Evolutionary conservation across 1,140 invertebrate species (phyloP).

Genomic region (Steinernema feltiae): DNA sequence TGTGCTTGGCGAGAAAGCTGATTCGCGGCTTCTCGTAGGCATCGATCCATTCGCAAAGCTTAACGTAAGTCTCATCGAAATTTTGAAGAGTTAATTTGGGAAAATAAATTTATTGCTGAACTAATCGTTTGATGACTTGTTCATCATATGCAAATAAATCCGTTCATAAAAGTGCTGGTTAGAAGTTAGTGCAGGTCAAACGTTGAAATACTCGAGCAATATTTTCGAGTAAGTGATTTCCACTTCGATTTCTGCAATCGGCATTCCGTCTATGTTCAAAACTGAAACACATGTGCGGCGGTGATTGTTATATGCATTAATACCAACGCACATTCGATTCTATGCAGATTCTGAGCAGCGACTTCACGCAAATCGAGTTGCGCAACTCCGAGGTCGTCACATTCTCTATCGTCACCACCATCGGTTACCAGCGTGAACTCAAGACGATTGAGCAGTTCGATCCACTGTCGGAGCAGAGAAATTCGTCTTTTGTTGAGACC

Average conservation of each 20-base stretch:
- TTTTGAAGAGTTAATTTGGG: too few species aligned
- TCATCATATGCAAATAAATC: too few species aligned
- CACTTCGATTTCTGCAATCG: constrained; percentile 27
- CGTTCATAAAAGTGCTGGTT: background rate
- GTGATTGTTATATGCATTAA: background rate
- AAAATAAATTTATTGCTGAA: too few species aligned
- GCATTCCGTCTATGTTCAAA: constrained; percentile 24
- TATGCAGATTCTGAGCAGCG: constrained; percentile 17
- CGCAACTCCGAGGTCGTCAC: constrained; percentile 29
- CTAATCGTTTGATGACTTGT: too few species aligned
- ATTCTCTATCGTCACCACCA: background rate
- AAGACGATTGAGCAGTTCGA: constrained; percentile 32
- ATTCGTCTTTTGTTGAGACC: constrained; percentile 37
- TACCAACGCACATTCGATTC: constrained; percentile 22
- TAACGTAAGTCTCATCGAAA: too few species aligned
- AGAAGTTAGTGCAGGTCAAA: background rate
- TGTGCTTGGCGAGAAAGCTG: too few species aligned
- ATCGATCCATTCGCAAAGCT: too few species aligned
- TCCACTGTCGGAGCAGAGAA: constrained; percentile 44
- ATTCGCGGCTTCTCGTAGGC: too few species aligned
- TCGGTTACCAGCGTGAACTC: constrained; percentile 15
- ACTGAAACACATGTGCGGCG: constrained; percentile 19
- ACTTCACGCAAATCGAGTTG: constrained; percentile 30
- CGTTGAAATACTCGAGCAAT: constrained; percentile 20
- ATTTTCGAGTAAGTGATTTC: constrained; percentile 22